Evolutionary conservation across 37 sponge, comb jelly and placozoan genomes (phyloP).

Genomic region (Cladorhizidae sp.): DNA sequence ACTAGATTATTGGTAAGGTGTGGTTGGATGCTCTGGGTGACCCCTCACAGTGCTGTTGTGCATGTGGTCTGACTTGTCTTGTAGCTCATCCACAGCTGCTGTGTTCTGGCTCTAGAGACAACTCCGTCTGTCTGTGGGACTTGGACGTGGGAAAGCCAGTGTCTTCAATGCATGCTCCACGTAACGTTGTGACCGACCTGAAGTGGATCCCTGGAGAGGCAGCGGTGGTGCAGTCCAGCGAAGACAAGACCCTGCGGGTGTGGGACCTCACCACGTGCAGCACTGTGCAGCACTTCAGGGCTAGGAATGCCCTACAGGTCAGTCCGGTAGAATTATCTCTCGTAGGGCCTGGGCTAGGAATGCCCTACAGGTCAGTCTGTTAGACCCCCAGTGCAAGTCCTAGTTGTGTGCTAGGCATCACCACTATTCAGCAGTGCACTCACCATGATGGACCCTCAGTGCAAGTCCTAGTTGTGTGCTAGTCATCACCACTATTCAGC

Average conservation of each 20-base stretch:
- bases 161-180: constrained; percentile 29
- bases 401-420: no score
- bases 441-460: no score
- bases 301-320: constrained; percentile 46
- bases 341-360: constrained; percentile 14
- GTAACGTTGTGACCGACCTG: constrained; percentile 69
- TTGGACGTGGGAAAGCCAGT: constrained; percentile 22
- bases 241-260: constrained; percentile 67
- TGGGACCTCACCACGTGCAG: constrained; percentile 62
- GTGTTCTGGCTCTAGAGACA: constrained; percentile 73
- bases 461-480: no score
- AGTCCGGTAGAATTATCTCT: neutral
- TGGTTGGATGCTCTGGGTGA: no score
- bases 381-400: no score
- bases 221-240: constrained; percentile 68
- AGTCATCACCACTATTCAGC: no score
- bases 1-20: no score
- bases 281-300: constrained; percentile 47
- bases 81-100: constrained; percentile 34
- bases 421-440: no score
- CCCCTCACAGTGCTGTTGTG: no score
- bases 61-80: no score
- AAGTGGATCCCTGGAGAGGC: constrained; percentile 61
- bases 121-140: constrained; percentile 73
- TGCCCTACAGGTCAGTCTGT: constrained; percentile 50